These are phyloP conservation scores for Sphenopsis melanotis DNA, from an alignment of 2,797 vertebrate genomes.

Conservation along the genomic window DNA sequence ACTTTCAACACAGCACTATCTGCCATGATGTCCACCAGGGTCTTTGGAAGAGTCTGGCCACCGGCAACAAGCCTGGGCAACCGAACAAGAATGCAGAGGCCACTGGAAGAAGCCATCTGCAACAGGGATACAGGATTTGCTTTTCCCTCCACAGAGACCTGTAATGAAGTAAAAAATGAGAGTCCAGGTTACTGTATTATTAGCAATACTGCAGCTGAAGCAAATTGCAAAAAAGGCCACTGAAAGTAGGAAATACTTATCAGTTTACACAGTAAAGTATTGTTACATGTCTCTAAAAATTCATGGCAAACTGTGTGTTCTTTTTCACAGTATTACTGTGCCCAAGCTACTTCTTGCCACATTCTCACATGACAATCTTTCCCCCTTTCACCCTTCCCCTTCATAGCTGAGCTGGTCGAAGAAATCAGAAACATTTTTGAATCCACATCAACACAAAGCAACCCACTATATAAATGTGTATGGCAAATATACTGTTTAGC, in stretches of 20 bases:
- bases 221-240: neutral
- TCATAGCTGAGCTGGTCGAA: neutral
- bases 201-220: neutral
- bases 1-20: constrained; percentile 86
- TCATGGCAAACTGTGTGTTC: neutral
- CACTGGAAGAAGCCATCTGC: constrained; percentile 88
- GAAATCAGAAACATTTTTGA: neutral
- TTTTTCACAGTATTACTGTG: neutral
- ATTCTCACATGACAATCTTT: neutral
- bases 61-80: constrained; percentile 77
- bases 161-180: constrained; percentile 32
- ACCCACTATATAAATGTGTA: neutral
- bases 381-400: neutral
- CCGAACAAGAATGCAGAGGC: constrained; percentile 86
- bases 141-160: constrained; percentile 88
- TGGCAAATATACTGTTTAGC: neutral
- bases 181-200: neutral
- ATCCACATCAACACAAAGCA: neutral
- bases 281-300: neutral
- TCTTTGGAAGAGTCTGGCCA: constrained; percentile 78
- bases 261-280: neutral
- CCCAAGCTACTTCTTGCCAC: neutral
- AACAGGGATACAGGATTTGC: constrained; percentile 86
- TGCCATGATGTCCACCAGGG: constrained; percentile 81
- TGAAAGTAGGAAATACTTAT: neutral